phyloP scores from a whole-genome alignment of 2,113 vertebrate species.

The Hipposideros armiger region DNA sequence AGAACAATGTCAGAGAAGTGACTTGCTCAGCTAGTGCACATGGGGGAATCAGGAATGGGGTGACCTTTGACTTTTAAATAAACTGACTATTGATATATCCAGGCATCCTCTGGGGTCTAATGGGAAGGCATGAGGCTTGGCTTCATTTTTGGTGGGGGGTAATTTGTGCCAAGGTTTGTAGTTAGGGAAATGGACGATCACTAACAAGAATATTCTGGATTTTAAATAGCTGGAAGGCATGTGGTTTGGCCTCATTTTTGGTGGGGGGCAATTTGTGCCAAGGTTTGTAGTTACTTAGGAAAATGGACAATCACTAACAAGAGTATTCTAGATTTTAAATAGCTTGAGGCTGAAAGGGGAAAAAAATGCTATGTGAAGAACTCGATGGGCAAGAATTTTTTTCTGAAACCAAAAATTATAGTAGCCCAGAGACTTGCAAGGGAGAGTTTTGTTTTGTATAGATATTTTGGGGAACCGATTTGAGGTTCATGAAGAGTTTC shows the following conservation, averaged over 20 bases:
- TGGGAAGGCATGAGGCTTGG: constrained; percentile 50
- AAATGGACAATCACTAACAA: constrained; percentile 54
- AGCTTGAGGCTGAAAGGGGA: constrained; percentile 20
- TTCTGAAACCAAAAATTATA: constrained; percentile 68
- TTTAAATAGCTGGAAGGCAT: constrained; percentile 53
- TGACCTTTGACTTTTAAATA: constrained; percentile 61
- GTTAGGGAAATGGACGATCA: constrained; percentile 66
- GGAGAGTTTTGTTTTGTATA: constrained; percentile 41
- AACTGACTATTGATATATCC: constrained; percentile 64
- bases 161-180: constrained; percentile 60
- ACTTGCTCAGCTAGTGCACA: not conserved
- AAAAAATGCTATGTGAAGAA: not conserved
- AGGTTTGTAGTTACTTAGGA: constrained; percentile 52
- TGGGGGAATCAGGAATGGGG: not conserved
- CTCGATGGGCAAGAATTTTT: constrained; percentile 44
- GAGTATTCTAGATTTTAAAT: constrained; percentile 61
- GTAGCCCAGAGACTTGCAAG: constrained; percentile 33
- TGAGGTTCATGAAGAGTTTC: constrained; percentile 61
- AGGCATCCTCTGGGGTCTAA: constrained; percentile 69
- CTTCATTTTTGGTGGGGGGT: not conserved
- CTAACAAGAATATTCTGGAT: constrained; percentile 50
- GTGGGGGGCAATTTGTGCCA: not conserved
- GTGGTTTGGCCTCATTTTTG: constrained; percentile 44
- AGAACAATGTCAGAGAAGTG: not conserved
- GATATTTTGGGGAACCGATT: constrained; percentile 63